Conservation (phyloP, 2,797 vertebrate genomes). For the Gymnoscopelus braueri region DNA sequence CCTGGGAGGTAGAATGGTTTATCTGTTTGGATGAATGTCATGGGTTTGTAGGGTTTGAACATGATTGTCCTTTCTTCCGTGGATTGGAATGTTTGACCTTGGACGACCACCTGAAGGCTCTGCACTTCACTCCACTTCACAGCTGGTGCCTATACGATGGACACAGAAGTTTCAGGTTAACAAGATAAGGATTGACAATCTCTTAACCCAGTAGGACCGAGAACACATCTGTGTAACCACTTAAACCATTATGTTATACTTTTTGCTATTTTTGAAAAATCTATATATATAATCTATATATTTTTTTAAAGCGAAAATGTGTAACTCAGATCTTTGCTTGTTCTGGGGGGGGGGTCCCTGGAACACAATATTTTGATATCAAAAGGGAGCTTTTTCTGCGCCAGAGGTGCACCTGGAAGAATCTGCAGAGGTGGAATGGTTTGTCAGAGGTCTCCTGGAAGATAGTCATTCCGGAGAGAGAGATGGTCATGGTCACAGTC, state of each 20-base stretch:
- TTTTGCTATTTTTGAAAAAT: too few species aligned
- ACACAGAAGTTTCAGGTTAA: not conserved
- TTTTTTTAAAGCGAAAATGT: too few species aligned
- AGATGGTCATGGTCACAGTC: conserved; percentile 65
- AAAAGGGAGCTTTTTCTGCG: too few species aligned
- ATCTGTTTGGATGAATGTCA: conserved; percentile 88
- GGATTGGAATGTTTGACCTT: conserved; percentile 77
- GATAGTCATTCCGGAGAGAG: conserved; percentile 33
- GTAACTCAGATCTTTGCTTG: too few species aligned
- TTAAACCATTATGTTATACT: too few species aligned
- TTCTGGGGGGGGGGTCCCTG: too few species aligned
- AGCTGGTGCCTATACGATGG: conserved; percentile 60
- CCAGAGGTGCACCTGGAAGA: too few species aligned
- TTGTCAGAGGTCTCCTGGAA: conserved; percentile 27
- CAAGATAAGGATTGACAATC: not conserved
- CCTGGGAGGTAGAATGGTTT: conserved; percentile 90
- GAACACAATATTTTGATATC: too few species aligned
- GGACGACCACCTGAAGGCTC: conserved; percentile 70
- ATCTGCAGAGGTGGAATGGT: conserved; percentile 52
- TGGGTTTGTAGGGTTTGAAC: conserved; percentile 62
- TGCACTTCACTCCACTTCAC: conserved; percentile 22
- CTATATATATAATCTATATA: too few species aligned
- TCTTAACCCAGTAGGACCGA: not conserved
- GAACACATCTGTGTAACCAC: too few species aligned
- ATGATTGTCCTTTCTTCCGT: conserved; percentile 76